Conservation (phyloP, 2,113 vertebrate genomes). For the Hippocampus comes region DNA sequence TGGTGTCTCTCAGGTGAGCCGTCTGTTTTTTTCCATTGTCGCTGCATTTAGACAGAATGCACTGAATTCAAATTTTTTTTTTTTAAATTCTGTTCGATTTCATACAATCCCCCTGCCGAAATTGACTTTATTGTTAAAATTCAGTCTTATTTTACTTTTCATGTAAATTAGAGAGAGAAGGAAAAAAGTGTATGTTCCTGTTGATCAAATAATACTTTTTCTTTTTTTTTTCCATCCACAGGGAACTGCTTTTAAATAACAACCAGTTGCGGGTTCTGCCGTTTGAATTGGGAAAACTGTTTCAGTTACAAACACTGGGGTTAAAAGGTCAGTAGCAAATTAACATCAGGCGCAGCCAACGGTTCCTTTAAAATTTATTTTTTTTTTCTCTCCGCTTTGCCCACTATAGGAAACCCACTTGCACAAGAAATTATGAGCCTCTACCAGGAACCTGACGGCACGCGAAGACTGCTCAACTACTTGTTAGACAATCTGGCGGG, state of each 20-base stretch:
- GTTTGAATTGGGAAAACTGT: conserved; percentile 99
- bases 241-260: conserved; percentile 99
- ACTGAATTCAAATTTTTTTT: neutral
- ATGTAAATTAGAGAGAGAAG: neutral
- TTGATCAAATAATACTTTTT: conserved; percentile 19
- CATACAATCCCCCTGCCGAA: neutral
- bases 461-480: conserved; percentile 94
- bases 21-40: neutral
- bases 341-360: conserved; percentile 25
- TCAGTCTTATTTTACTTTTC: neutral
- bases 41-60: neutral
- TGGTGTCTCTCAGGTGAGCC: conserved; percentile 95
- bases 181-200: conserved; percentile 13
- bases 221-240: conserved; percentile 56
- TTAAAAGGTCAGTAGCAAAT: conserved; percentile 86
- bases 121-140: neutral
- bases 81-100: neutral
- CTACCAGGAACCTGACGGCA: conserved; percentile 97
- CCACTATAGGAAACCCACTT: conserved; percentile 90
- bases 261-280: conserved; percentile 99
- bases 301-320: conserved; percentile 99
- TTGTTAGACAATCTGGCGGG: conserved; percentile 99
- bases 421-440: conserved; percentile 97
- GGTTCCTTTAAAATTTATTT: conserved; percentile 25
- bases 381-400: neutral